Conservation (phyloP, 2,888 invertebrate species). For the Aporophyla nigra region DNA sequence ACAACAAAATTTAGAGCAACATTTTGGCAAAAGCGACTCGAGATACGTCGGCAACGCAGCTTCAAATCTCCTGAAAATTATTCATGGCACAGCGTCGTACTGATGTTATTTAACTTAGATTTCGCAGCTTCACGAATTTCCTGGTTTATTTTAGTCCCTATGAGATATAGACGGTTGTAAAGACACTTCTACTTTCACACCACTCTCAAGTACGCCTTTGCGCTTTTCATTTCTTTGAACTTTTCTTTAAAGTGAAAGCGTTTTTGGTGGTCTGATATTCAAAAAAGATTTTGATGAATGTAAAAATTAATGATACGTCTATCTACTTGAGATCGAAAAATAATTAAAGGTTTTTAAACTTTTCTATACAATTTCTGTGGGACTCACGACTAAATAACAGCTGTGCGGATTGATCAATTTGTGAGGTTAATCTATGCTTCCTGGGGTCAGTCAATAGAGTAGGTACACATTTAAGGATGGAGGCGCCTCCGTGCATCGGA, state of each 20-base stretch:
- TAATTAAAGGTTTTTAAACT: not conserved
- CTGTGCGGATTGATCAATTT: not conserved
- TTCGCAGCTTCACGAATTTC: constrained; percentile 56
- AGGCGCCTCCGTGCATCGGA: not conserved
- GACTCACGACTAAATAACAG: not conserved
- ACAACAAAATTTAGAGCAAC: constrained; percentile 53
- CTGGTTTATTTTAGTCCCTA: constrained; percentile 55
- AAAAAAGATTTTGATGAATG: constrained; percentile 7
- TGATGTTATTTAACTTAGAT: constrained; percentile 65
- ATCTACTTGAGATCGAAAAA: constrained; percentile 13
- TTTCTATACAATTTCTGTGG: not conserved
- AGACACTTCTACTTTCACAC: constrained; percentile 46
- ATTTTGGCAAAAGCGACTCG: constrained; percentile 62
- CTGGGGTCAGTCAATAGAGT: constrained; percentile 4
- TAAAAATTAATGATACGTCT: not conserved
- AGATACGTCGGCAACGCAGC: constrained; percentile 62
- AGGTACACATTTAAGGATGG: not conserved
- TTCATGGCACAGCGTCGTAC: constrained; percentile 60
- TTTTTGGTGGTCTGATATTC: constrained; percentile 9
- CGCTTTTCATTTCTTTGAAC: constrained; percentile 40
- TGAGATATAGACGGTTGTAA: constrained; percentile 49
- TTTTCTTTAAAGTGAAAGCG: constrained; percentile 19
- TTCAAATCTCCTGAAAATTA: constrained; percentile 64
- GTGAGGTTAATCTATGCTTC: not conserved
- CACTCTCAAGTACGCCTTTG: constrained; percentile 30